Conservation (phyloP, 2,113 vertebrate species). For the Festucalex cinctus region DNA sequence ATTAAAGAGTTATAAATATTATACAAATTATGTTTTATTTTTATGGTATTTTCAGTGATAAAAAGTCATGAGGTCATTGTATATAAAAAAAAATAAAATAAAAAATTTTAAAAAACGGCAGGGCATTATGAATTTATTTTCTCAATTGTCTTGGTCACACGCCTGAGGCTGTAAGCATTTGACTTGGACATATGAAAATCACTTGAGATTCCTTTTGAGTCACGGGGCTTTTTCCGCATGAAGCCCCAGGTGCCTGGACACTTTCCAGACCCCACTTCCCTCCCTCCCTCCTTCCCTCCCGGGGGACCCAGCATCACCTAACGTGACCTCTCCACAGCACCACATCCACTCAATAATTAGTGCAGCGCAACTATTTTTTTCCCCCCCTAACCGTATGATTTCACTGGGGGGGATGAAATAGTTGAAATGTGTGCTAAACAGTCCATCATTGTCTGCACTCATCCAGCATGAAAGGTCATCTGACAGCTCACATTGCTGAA, state of each 20-base stretch:
- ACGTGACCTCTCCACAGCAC: background rate
- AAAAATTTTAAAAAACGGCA: no score
- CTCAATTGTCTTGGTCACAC: background rate
- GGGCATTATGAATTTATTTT: background rate
- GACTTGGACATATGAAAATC: conserved; percentile 40
- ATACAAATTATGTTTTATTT: no score
- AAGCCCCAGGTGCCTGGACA: background rate
- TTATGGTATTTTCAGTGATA: no score
- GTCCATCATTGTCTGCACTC: background rate
- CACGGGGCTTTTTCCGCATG: background rate
- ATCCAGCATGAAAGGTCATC: background rate
- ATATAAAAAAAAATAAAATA: no score
- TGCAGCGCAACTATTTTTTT: background rate
- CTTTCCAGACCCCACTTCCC: background rate
- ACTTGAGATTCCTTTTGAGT: conserved; percentile 30
- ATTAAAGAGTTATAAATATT: no score
- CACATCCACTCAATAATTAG: background rate
- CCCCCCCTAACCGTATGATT: background rate
- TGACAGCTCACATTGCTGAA: background rate
- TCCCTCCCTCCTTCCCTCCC: background rate
- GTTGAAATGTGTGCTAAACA: background rate
- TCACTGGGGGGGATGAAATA: background rate
- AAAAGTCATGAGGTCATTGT: no score
- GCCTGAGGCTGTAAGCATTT: conserved; percentile 44
- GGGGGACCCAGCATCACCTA: background rate